A percentile compares a stretch with the other conserved stretches of the same genome.
Evolutionary conservation across 2,888 invertebrate species (phyloP).

Genomic region (Eueremaeus valkanovi): DNA sequence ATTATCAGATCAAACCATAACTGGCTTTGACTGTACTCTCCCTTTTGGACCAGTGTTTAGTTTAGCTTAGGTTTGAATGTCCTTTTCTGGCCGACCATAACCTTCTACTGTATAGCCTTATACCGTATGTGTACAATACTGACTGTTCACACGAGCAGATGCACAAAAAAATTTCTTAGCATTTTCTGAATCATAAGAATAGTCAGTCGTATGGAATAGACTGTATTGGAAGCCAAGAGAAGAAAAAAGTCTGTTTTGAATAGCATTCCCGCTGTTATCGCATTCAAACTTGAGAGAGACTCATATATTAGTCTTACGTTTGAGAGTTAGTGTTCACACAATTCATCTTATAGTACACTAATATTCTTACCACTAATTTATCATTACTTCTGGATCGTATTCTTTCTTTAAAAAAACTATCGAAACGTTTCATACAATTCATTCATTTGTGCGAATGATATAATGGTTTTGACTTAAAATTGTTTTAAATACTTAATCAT

Average conservation of each 20-base stretch:
- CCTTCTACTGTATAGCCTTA: neutral
- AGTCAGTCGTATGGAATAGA: neutral
- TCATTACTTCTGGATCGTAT: neutral
- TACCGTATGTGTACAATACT: neutral
- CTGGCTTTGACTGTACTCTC: neutral
- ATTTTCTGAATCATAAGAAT: conserved; percentile 1
- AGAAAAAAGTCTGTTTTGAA: neutral
- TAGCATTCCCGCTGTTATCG: conserved; percentile 14
- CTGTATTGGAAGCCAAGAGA: no score
- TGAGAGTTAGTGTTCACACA: neutral
- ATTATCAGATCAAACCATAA: neutral
- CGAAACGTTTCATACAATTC: neutral
- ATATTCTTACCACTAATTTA: conserved; percentile 21
- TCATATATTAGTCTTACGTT: neutral
- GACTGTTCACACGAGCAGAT: neutral
- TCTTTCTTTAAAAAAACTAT: neutral
- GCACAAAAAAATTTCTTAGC: neutral
- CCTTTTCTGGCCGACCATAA: neutral
- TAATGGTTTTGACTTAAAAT: neutral
- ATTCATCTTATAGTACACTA: no score
- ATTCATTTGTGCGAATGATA: neutral
- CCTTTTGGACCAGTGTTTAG: neutral
- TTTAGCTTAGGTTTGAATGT: neutral
- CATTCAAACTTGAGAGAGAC: neutral
- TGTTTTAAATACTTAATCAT: neutral